phyloP scores from a whole-genome alignment of 2,113 vertebrate genomes.

The Hippocampus mohnikei region DNA sequence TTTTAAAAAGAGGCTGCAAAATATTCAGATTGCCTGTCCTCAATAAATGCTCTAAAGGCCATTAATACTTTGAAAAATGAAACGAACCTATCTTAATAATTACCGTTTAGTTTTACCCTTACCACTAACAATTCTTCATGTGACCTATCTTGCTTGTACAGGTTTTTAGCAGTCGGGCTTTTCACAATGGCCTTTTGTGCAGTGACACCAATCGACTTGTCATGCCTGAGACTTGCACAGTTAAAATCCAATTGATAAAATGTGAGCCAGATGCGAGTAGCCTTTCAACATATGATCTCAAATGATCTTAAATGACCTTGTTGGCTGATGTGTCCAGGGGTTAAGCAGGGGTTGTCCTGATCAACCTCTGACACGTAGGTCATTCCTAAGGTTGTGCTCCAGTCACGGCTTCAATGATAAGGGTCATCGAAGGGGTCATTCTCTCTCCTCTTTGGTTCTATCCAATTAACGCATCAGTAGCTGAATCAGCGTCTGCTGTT shows the following conservation, averaged over 20 bases:
- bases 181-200: slow-evolving; percentile 9
- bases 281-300: slow-evolving; percentile 59
- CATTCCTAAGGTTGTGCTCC: slow-evolving; percentile 60
- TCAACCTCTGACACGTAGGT: slow-evolving; percentile 73
- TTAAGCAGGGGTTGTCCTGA: slow-evolving; percentile 67
- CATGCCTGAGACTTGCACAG: slow-evolving; percentile 7
- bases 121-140: neutral
- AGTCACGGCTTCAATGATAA: slow-evolving; percentile 52
- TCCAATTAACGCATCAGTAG: slow-evolving; percentile 58
- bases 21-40: neutral
- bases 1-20: neutral
- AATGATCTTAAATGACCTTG: slow-evolving; percentile 63
- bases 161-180: slow-evolving; percentile 3
- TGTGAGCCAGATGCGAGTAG: slow-evolving; percentile 50
- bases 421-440: slow-evolving; percentile 64
- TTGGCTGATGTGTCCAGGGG: slow-evolving; percentile 60
- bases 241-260: slow-evolving; percentile 40
- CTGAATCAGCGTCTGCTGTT: slow-evolving; percentile 50
- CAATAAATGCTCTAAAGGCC: neutral
- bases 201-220: slow-evolving; percentile 26
- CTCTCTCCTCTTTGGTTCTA: slow-evolving; percentile 49
- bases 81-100: neutral
- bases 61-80: neutral
- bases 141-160: neutral
- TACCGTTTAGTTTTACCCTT: neutral